Evolutionary conservation across 2,888 invertebrate species (phyloP), one percentile per base, ranked within the genome.

Genomic region (Lycocerus yunnanus): DNA sequence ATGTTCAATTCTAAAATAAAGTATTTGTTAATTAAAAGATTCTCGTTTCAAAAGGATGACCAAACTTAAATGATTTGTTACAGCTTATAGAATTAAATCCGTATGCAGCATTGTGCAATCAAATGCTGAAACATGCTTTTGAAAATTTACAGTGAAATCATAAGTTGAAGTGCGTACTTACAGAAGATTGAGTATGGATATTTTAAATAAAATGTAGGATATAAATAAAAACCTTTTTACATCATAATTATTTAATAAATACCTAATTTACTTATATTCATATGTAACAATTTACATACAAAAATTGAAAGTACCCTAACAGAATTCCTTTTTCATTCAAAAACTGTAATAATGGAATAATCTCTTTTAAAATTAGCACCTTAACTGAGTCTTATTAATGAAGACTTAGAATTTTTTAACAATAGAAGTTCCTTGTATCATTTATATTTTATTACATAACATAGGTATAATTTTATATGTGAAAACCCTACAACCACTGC

Each of bases 91-190:
- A 95, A 84, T 86, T 97, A 84, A 98, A 98, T 88, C 97, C 98
- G 0, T 98, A 97, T 85, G 97, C 98, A 3, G 97, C 97, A 0
- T 90, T 98, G 69, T 98, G 98, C 87, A 98, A 98, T 87, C 94
- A 96, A 87, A 97, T 98, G 97, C 88, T 97, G 72, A 89, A 91
- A 69, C 93, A 96, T 87, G 94, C 95, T 61, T 92, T 95, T 88
- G 88, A 90, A 63, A 82, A 82, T 74, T 78, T 85, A 66, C 82
- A 84, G 74, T 72, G 43, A 65, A 27, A 20, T 18, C 43, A 14
- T 63, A n/a, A 3, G n/a, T 63, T 14, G n/a, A 63, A 15, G 20
- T 65, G 21, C 9, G 6, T n/a, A n/a, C 43, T 4, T 13, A 43
- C 6, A 1, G n/a, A 43, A 43, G 43, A 43, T 43, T n/a, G 6